Base-by-base conservation (phyloP, 2,797 vertebrate genomes). In the Liasis olivaceus region DNA sequence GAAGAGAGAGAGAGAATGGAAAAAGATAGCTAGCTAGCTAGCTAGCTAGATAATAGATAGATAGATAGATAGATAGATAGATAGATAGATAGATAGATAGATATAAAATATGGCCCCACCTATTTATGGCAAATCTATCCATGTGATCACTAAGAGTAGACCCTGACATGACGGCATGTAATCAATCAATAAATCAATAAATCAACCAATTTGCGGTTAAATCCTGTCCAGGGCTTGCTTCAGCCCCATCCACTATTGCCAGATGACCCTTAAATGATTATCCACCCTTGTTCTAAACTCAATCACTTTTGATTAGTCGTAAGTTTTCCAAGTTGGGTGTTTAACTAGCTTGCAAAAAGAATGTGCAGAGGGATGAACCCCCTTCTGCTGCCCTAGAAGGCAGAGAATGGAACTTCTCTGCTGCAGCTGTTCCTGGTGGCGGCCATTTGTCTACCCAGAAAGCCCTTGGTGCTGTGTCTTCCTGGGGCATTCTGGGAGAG, bases 361-460 rank as follows among this genome's bases (percentile, higher is more conserved):
- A 8, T 31, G n/a, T 14, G 17, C n/a, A 36, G 66, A 69, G 31
- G 62, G 9, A 24, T 2, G 2, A 8, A 1, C 62, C 62, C 6
- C 0, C 22, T 26, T 63, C 3, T 7, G 1, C 6, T 1, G 1
- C 11, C 24, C 22, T 63, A 24, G 22, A 26, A 63, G 62, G 24
- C 62, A 63, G 24, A 26, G 2, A 63, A 26, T 26, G 36, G 36
- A 1, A 9, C 17, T 22, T 81, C 17, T 12, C 5, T 36, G 1
- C 72, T 9, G 1, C 12, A 51, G 47, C 24, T 51, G 2, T 54
- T 51, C 11, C 1, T 28, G 17, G 24, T 24, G 9, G 22, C 4
- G 9, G 7, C 81, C 81, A 54, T 47, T 85, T 85, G 42, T 81
- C 47, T 47, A 26, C 42, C 47, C 47, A 56, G 22, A 13, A 85